These are phyloP conservation scores for Patella pellucida DNA, from an alignment of 2,888 invertebrate genomes.

Conservation along the genomic window DNA sequence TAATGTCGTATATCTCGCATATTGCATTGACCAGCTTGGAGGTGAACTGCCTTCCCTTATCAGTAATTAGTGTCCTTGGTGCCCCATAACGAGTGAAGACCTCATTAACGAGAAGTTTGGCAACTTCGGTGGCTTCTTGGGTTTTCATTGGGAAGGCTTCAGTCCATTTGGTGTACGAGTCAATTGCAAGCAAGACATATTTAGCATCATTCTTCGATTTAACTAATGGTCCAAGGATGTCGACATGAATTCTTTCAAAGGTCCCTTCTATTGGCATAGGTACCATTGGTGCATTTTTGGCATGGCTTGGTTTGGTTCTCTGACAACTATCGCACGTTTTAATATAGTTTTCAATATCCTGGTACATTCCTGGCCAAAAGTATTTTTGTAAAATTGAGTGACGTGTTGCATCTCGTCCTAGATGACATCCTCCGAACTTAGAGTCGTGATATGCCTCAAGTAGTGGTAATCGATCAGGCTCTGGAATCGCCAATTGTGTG, in stretches of 20 bases:
- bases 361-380: constrained; percentile 29
- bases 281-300: constrained; percentile 26
- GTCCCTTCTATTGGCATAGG: constrained; percentile 27
- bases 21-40: constrained; percentile 24
- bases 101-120: constrained; percentile 8
- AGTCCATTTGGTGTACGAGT: constrained; percentile 5
- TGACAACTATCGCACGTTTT: constrained; percentile 30
- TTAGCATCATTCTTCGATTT: constrained; percentile 8
- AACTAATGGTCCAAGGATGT: constrained; percentile 25
- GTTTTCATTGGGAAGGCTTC: constrained; percentile 24
- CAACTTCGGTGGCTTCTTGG: constrained; percentile 19
- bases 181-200: constrained; percentile 16
- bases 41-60: constrained; percentile 34
- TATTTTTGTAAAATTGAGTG: constrained; percentile 25
- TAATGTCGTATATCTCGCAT: constrained; percentile 17
- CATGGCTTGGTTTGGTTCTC: constrained; percentile 17
- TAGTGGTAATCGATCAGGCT: constrained; percentile 20
- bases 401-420: constrained; percentile 20
- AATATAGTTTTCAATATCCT: constrained; percentile 25
- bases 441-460: constrained; percentile 27
- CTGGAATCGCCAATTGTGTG: constrained; percentile 19
- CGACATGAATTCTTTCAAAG: constrained; percentile 26
- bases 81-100: constrained; percentile 30
- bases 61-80: no score
- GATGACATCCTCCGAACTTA: constrained; percentile 24